Base-by-base conservation (phyloP, 2,888 invertebrate genomes). In the Heliconius ethilla region DNA sequence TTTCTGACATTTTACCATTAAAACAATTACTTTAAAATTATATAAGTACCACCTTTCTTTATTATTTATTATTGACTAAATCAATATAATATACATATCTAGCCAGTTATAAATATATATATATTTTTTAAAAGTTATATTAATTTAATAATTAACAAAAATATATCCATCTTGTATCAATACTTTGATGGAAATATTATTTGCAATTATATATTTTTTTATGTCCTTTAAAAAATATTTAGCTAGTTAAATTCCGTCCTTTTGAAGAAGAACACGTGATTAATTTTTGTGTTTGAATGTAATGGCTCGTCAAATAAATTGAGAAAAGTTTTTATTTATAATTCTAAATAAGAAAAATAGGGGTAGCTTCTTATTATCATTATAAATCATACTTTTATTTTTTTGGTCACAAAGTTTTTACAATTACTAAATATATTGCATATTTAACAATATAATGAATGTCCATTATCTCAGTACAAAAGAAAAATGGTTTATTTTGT, bases 231-330 rank as follows among this genome's bases (percentile, higher is more conserved):
- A n/a, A 70, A 74, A 77, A 63, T 77, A 79, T 81, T 78, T 81
- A 78, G 76, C 77, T 78, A 18, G 67, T 59, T 74, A 63, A 75
- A 80, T 10, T 82, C 82, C 82, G 82, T 82, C 82, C 82, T 80
- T 63, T 22, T 72, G 55, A 62, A 76, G 55, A 37, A 9, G n/a
- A 40, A 45, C 66, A 22, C 62, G 63, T 70, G 9, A 33, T 33
- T 33, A 66, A 37, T 63, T 33, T 70, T 80, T 76, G 66, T 27
- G 55, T 27, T 72, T 62, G 3, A 69, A 40, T 15, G 25, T 62
- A 78, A 27, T 55, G 73, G 70, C 77, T 75, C 66, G 65, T 76
- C 74, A 75, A 77, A 77, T 55, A 11, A 33, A 51, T 22, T 33
- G 55, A 22, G n/a, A 45, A 65, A 55, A 37, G 27, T 45, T 25